These are phyloP conservation scores for Cephus pulcher DNA, from an alignment of 2,888 invertebrate species.

Conservation along the genomic window DNA sequence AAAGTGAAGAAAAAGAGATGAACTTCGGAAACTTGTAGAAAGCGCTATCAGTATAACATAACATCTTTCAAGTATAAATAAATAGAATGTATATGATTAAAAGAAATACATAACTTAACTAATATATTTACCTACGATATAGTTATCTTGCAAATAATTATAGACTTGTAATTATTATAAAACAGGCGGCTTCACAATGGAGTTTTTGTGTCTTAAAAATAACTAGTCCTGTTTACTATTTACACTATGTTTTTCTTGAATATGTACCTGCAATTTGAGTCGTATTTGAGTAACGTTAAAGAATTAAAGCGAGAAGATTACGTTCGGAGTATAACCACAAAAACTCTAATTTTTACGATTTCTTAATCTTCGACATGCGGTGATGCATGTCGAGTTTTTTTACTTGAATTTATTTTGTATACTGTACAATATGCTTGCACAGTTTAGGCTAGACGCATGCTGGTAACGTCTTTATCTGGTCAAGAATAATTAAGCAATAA, in stretches of 20 bases:
- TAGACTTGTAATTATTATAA: too few relatives aligned
- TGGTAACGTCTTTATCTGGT: slow-evolving; percentile 16
- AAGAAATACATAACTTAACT: slow-evolving; percentile 46
- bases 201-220: slow-evolving; percentile 52
- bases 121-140: slow-evolving; percentile 40
- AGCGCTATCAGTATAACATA: slow-evolving; percentile 35
- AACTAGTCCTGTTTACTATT: slow-evolving; percentile 46
- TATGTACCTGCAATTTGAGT: too few relatives aligned
- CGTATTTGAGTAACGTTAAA: too few relatives aligned
- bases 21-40: slow-evolving; percentile 29
- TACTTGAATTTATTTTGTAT: slow-evolving; percentile 23
- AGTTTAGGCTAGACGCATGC: slow-evolving; percentile 19
- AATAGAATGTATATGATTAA: slow-evolving; percentile 44
- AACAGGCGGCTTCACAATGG: too few relatives aligned
- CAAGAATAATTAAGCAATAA: slow-evolving; percentile 28
- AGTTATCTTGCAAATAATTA: slow-evolving; percentile 44
- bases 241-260: slow-evolving; percentile 21
- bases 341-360: neutral
- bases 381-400: slow-evolving; percentile 15
- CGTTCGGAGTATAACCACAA: neutral
- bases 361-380: too few relatives aligned
- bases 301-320: too few relatives aligned
- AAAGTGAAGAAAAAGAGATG: too few relatives aligned
- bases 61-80: slow-evolving; percentile 43
- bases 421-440: slow-evolving; percentile 18